Base-by-base conservation (phyloP, 2,113 vertebrate genomes). In the Tupaia chinensis region DNA sequence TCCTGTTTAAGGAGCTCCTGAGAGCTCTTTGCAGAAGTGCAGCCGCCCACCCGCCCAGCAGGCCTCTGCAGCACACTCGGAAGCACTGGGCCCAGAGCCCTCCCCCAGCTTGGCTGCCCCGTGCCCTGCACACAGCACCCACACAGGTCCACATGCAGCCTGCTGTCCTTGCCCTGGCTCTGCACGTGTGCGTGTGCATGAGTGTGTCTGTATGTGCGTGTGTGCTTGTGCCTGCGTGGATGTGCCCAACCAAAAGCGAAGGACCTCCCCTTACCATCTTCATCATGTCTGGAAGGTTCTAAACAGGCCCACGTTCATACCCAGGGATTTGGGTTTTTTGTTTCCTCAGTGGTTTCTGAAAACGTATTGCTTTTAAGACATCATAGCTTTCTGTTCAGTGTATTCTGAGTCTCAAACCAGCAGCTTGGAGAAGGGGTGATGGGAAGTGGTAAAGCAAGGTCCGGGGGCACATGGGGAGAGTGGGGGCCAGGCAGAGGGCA, bases 21-120 rank as follows among this genome's bases (percentile, higher is more conserved):
- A 68, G 80, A 56, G 72, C 72, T 88, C 61, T 93, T 83, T 89
- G 83, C 89, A 77, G 86, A 96, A 80, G 89, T 83, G 32, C 9
- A 60, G 58, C 54, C 12, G 0, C 53, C 80, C 66, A 11, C 29
- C 19, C 12, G 2, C 68, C 5, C 27, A 9, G 27, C 1, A 32
- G 89, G 44, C 53, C 63, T 27, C 70, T 4, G 13, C 34, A 27
- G 87, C 1, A 19, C 1, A 1, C 91, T 25, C 1, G 0, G 56
- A 23, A 22, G 56, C 27, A 12, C 1, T 60, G 13, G 29, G 58
- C 20, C 10, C 0, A 11, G 70, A 58, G 34, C 5, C 25, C 20
- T 54, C 3, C 1, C 69, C 74, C 13, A 3, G 2, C 44, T 19
- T 60, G 54, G n/a, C 11, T 56, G 61, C n/a, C 61, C 70, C 23